Percentiles rank a stretch among this genome's conserved stretches.
phyloP scores from a whole-genome alignment of 1,140 invertebrate species.

The Sarcophaga peregrina region DNA sequence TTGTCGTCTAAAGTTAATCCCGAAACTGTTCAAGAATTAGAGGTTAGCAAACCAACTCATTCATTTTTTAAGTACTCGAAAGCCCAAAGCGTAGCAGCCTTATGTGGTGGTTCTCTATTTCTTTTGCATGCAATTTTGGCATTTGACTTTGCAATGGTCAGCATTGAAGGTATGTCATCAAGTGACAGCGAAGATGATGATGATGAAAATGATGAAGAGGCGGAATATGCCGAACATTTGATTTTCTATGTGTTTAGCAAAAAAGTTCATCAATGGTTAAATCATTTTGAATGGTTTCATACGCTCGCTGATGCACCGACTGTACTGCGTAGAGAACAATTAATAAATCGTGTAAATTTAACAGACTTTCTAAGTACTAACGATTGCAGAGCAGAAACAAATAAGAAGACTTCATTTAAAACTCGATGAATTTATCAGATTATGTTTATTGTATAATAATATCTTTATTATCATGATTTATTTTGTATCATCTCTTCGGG shows the following conservation, averaged over 20 bases:
- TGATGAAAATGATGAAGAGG: neutral
- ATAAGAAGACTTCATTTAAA: too few species aligned
- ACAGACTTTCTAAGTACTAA: too few species aligned
- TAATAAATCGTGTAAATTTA: too few species aligned
- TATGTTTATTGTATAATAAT: too few species aligned
- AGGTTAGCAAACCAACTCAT: neutral
- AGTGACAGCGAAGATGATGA: neutral
- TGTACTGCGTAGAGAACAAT: too few species aligned
- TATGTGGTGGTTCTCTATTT: slow-evolving; percentile 20
- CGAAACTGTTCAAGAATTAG: neutral
- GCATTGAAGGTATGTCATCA: neutral
- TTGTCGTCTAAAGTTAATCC: slow-evolving; percentile 3
- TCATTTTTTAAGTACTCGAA: slow-evolving; percentile 42
- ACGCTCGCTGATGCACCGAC: neutral
- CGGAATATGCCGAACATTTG: too few species aligned
- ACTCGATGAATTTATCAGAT: too few species aligned
- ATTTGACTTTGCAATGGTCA: slow-evolving; percentile 7
- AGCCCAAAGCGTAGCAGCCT: slow-evolving; percentile 30
- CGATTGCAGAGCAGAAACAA: too few species aligned
- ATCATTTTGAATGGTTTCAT: slow-evolving; percentile 22
- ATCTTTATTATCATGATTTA: too few species aligned
- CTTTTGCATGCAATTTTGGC: slow-evolving; percentile 41
- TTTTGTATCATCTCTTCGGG: too few species aligned
- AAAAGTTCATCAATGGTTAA: neutral
- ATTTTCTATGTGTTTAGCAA: slow-evolving; percentile 20